Conservation (phyloP, 2,113 vertebrate species). For the Aphyosemion australe region DNA sequence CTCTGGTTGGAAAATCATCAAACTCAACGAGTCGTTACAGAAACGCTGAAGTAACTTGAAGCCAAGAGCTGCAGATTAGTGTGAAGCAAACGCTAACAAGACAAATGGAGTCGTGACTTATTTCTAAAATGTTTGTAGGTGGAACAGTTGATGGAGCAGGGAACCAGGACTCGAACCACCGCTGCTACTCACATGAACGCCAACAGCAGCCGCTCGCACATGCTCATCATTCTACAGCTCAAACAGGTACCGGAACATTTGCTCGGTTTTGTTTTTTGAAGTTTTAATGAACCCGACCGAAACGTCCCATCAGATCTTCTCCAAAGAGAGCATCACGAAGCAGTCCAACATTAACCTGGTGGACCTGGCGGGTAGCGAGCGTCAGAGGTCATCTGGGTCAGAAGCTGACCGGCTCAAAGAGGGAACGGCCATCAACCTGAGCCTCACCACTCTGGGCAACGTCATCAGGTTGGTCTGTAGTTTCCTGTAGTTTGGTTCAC, state of each 20-base stretch:
- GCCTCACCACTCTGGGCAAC: conserved; percentile 88
- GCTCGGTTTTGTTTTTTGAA: no score
- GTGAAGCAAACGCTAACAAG: no score
- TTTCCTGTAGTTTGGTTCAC: neutral
- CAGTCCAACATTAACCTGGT: conserved; percentile 87
- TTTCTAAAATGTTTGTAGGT: conserved; percentile 64
- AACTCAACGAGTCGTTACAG: no score
- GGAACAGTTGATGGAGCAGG: conserved; percentile 88
- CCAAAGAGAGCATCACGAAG: conserved; percentile 84
- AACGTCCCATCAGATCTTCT: conserved; percentile 79
- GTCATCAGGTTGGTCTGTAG: conserved; percentile 83
- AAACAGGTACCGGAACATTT: conserved; percentile 78
- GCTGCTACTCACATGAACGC: conserved; percentile 86
- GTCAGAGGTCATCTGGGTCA: conserved; percentile 84
- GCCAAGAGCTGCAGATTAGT: no score
- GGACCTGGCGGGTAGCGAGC: conserved; percentile 88
- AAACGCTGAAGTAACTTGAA: no score
- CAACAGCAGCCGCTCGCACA: conserved; percentile 90
- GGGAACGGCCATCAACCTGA: conserved; percentile 87
- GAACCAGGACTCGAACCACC: conserved; percentile 84
- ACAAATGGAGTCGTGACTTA: no score
- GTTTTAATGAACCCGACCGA: neutral
- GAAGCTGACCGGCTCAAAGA: conserved; percentile 88
- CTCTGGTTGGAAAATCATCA: no score
- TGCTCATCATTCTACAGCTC: conserved; percentile 88